Evolutionary conservation across 2,888 invertebrate genomes (phyloP).

Genomic region (Bugula neritina): DNA sequence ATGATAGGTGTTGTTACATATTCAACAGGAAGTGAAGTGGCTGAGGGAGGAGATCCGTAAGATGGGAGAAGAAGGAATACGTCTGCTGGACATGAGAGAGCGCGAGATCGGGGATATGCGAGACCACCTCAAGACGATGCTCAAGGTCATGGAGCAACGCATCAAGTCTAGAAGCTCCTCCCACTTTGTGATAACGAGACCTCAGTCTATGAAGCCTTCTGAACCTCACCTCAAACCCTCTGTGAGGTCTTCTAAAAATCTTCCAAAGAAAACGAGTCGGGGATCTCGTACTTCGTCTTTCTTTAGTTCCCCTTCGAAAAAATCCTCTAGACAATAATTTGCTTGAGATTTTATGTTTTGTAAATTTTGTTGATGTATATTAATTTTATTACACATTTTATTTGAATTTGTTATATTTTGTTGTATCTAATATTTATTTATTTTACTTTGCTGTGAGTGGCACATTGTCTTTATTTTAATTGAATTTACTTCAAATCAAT

Average conservation of each 20-base stretch:
- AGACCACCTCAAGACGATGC: slow-evolving; percentile 13
- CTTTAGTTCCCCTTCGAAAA: background rate
- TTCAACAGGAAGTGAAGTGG: slow-evolving; percentile 24
- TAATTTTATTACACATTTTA: too few relatives aligned
- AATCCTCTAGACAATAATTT: too few relatives aligned
- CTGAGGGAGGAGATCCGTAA: slow-evolving; percentile 19
- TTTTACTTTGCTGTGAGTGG: too few relatives aligned
- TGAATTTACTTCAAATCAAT: too few relatives aligned
- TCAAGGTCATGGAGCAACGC: slow-evolving; percentile 20
- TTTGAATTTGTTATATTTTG: too few relatives aligned
- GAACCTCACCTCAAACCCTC: slow-evolving; percentile 19
- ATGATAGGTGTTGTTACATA: too few relatives aligned
- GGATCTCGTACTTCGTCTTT: background rate
- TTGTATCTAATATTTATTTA: too few relatives aligned
- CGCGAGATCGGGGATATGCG: slow-evolving; percentile 7
- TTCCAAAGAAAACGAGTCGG: background rate
- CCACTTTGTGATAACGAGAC: background rate
- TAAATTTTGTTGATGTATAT: too few relatives aligned
- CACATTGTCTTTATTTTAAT: too few relatives aligned
- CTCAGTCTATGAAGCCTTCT: background rate
- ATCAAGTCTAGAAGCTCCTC: background rate
- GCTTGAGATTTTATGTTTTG: too few relatives aligned
- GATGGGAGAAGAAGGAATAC: slow-evolving; percentile 22
- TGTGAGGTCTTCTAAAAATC: background rate
- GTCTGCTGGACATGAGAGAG: slow-evolving; percentile 23